Evolutionary conservation across 2,888 invertebrate genomes (phyloP).

Genomic region (Phorcus lineatus): DNA sequence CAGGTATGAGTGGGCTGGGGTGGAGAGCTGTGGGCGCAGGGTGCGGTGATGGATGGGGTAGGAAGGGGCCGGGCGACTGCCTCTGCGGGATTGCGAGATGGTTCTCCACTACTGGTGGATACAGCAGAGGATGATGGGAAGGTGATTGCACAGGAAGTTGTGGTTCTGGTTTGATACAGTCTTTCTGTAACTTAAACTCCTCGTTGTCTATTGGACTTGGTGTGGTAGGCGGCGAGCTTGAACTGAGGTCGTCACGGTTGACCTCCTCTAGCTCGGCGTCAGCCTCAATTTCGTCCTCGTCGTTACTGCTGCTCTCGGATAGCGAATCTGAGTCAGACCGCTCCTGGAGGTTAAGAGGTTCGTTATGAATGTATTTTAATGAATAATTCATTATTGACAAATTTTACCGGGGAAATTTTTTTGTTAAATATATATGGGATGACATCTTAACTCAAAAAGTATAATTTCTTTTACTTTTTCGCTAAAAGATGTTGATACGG

Average conservation of each 20-base stretch:
- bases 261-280: slow-evolving; percentile 70
- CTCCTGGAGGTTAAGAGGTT: slow-evolving; percentile 51
- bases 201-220: slow-evolving; percentile 65
- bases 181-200: slow-evolving; percentile 52
- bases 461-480: no score
- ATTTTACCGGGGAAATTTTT: no score
- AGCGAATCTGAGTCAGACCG: slow-evolving; percentile 73
- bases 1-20: neutral
- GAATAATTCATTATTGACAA: neutral
- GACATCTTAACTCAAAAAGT: no score
- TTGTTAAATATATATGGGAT: no score
- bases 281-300: slow-evolving; percentile 74
- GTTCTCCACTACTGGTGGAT: neutral
- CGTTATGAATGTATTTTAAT: neutral
- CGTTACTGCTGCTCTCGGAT: slow-evolving; percentile 69
- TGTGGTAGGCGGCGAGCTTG: slow-evolving; percentile 67
- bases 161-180: slow-evolving; percentile 42
- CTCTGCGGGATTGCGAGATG: slow-evolving; percentile 26
- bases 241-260: slow-evolving; percentile 70
- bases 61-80: slow-evolving; percentile 1
- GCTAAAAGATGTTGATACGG: no score
- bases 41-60: slow-evolving; percentile 22
- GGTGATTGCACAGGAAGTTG: slow-evolving; percentile 25
- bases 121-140: slow-evolving; percentile 13
- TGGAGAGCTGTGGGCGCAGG: neutral